These are phyloP conservation scores for Passer montanus DNA, from an alignment of 2,113 vertebrate species.

Conservation along the genomic window DNA sequence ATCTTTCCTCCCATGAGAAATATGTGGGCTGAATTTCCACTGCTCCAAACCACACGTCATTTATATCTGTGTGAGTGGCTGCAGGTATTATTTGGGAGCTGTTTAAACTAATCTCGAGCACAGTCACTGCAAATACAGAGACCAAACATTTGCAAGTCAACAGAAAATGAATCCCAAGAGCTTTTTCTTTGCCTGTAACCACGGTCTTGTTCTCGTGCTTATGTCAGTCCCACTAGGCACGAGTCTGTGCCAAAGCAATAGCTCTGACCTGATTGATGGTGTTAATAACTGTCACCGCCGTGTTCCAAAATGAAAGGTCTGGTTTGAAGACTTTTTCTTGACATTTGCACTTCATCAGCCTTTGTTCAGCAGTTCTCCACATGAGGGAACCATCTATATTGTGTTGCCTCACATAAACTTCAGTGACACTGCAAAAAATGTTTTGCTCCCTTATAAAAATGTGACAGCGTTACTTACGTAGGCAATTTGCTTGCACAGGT, in stretches of 20 bases:
- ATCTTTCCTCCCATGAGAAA: conserved; percentile 46
- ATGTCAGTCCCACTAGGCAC: conserved; percentile 24
- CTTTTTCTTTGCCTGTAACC: not conserved
- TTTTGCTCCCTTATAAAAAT: conserved; percentile 13
- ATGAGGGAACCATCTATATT: conserved; percentile 47
- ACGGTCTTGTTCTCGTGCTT: not conserved
- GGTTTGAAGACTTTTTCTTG: conserved; percentile 56
- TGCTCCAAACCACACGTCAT: not conserved
- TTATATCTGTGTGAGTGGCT: not conserved
- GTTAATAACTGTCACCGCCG: conserved; percentile 62
- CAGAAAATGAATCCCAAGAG: conserved; percentile 41
- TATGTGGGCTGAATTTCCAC: conserved; percentile 26
- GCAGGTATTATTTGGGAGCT: not conserved
- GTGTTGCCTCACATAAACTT: conserved; percentile 32
- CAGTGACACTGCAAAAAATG: conserved; percentile 35
- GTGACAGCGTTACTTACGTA: not conserved
- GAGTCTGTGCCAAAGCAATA: conserved; percentile 26
- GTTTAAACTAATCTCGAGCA: not conserved
- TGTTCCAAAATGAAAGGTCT: conserved; percentile 58
- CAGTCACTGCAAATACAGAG: not conserved
- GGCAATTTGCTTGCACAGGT: conserved; percentile 5
- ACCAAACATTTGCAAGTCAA: conserved; percentile 35
- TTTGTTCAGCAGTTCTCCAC: conserved; percentile 55
- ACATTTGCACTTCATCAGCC: conserved; percentile 63
- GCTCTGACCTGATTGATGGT: conserved; percentile 52